Base-by-base conservation (phyloP, 2,888 invertebrate species). In the Acheta domesticus region DNA sequence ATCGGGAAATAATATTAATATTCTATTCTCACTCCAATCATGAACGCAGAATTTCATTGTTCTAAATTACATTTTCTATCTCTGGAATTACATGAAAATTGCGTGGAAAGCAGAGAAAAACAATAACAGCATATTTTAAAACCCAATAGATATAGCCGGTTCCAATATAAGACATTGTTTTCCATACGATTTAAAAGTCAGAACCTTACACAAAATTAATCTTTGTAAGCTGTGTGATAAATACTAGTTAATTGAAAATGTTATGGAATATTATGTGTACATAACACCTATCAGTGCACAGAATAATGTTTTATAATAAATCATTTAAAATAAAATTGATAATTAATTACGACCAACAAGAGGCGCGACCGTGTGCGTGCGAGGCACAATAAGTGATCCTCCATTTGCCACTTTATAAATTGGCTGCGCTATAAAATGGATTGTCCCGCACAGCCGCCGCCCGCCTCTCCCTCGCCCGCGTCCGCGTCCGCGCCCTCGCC, bases 221-320 rank as follows among this genome's bases (percentile, higher is more conserved):
- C 14, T 62, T 62, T 62, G n/a, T 62, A 62, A 62, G n/a, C 62
- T 62, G 62, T 19, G 62, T 62, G 62, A 62, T 62, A 62, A 62
- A 62, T 62, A 62, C 62, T 62, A 62, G 16, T 62, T 62, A 36
- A 36, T 36, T 36, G 36, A 36, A 36, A 36, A 14, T 62, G 62
- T 19, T 19, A 62, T 62, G n/a, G 62, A 62, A 62, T 62, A 62
- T 62, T 62, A n/a, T 62, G 62, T 62, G 62, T 62, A 62, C 62
- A 62, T 62, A 62, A 62, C 62, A 62, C 62, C 62, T 62, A 62
- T 62, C 62, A 62, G 62, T 62, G 16, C 62, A 62, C 62, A 62
- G 62, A 62, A 62, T 62, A 62, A 62, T 62, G 62, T 62, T 62
- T 62, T 62, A 62, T 62, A 62, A 62, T 62, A 62, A 62, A 62